Conservation (phyloP, 2,888 invertebrate species). For the Callyntrura sp. region DNA sequence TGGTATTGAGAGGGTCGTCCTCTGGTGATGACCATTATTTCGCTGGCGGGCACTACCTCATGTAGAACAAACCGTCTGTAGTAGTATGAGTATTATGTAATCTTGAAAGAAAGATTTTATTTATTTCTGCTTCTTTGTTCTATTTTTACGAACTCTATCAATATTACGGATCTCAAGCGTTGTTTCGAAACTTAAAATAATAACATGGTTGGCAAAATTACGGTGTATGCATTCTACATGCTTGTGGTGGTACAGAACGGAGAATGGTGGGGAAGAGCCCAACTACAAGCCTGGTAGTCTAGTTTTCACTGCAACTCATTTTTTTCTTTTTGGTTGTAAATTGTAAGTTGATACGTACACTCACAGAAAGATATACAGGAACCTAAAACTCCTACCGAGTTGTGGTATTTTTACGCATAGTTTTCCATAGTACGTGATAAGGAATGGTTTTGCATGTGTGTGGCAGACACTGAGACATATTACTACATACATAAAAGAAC, state of each 20-base stretch:
- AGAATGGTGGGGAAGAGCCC: neutral
- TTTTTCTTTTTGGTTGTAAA: neutral
- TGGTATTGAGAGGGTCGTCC: conserved; percentile 25
- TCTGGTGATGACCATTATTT: conserved; percentile 42
- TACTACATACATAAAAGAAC: conserved; percentile 43
- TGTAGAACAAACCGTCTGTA: neutral
- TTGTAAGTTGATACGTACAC: conserved; percentile 26
- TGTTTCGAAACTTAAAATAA: neutral
- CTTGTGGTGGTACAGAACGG: neutral
- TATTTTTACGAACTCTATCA: conserved; percentile 32
- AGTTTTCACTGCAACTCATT: neutral
- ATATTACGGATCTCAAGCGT: neutral
- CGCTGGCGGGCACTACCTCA: conserved; percentile 30
- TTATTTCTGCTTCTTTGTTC: neutral
- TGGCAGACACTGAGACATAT: conserved; percentile 43
- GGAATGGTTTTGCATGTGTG: conserved; percentile 56
- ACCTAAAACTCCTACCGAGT: conserved; percentile 36
- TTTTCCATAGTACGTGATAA: conserved; percentile 60
- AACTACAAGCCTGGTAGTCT: neutral
- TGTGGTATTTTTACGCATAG: conserved; percentile 43
- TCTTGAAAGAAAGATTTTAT: conserved; percentile 7
- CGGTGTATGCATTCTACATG: neutral
- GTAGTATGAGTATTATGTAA: conserved; percentile 36
- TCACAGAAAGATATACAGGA: conserved; percentile 4
- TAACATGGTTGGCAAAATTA: neutral